These are phyloP conservation scores for Myotis daubentonii DNA, from an alignment of 2,797 vertebrate species.

Conservation along the genomic window DNA sequence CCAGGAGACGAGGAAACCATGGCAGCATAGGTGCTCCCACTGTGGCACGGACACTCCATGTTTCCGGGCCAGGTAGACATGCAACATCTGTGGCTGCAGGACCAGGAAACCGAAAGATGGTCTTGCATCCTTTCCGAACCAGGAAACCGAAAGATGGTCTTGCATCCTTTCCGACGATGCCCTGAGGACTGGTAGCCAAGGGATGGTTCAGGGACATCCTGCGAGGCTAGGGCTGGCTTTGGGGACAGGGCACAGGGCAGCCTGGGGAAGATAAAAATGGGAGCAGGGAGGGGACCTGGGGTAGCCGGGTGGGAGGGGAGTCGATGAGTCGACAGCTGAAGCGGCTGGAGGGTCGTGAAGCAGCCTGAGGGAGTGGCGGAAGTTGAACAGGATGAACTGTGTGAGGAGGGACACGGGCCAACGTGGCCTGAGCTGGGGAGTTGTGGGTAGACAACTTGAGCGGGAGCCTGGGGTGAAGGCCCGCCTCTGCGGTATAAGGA, in stretches of 20 bases:
- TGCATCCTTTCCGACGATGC: background rate
- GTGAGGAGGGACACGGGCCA: background rate
- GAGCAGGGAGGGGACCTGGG: background rate
- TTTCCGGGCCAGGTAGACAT: background rate
- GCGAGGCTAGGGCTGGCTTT: background rate
- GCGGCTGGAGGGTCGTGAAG: background rate
- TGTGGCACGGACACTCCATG: too few species aligned
- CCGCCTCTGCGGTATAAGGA: background rate
- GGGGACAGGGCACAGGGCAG: background rate
- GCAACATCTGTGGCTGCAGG: background rate
- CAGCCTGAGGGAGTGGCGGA: background rate
- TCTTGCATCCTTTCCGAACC: too few species aligned
- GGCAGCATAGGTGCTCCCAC: too few species aligned
- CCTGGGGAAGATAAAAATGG: background rate
- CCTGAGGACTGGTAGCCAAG: background rate
- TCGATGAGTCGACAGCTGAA: accelerated
- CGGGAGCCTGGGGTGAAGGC: background rate
- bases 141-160: background rate
- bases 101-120: background rate
- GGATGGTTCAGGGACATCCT: background rate
- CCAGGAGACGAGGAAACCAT: too few species aligned
- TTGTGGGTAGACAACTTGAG: background rate
- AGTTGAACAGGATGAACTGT: background rate
- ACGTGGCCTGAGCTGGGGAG: background rate
- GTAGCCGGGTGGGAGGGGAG: background rate